Percentiles rank a stretch among this genome's conserved stretches.
phyloP scores from a whole-genome alignment of 2,113 vertebrate species.

The Brachyistius frenatus region DNA sequence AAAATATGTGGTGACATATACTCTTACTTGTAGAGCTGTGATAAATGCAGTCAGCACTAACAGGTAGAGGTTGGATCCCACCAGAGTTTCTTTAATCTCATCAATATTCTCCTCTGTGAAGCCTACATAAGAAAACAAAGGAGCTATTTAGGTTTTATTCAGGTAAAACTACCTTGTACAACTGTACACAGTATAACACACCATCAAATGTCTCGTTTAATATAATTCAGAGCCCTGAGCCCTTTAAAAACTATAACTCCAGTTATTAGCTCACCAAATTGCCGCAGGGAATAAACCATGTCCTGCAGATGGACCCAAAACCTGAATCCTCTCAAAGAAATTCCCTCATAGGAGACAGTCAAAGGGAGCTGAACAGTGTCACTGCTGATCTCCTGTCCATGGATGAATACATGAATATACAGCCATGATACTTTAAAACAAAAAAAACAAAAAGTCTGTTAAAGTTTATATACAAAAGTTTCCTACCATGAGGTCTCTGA shows the following conservation, averaged over 20 bases:
- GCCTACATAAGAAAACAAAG: slow-evolving; percentile 77
- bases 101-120: slow-evolving; percentile 97
- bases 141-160: background rate
- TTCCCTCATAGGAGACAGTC: slow-evolving; percentile 92
- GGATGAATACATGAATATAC: background rate
- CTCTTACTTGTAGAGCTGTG: slow-evolving; percentile 93
- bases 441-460: too few relatives aligned
- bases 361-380: slow-evolving; percentile 90
- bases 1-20: background rate
- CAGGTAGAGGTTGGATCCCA: slow-evolving; percentile 94
- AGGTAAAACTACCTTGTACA: too few relatives aligned
- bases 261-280: slow-evolving; percentile 89
- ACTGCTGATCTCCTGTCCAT: slow-evolving; percentile 90
- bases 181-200: too few relatives aligned
- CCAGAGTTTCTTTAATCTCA: slow-evolving; percentile 95
- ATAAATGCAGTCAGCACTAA: slow-evolving; percentile 93
- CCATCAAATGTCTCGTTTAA: too few relatives aligned
- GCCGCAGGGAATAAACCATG: slow-evolving; percentile 93
- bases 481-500: slow-evolving; percentile 94
- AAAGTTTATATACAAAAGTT: background rate
- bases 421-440: background rate
- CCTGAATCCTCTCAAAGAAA: slow-evolving; percentile 91
- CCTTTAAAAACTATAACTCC: too few relatives aligned
- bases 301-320: slow-evolving; percentile 99
- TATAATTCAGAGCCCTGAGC: too few relatives aligned